Evolutionary conservation across 2,797 vertebrate species (phyloP).

Genomic region (Dendrocincla fuliginosa): DNA sequence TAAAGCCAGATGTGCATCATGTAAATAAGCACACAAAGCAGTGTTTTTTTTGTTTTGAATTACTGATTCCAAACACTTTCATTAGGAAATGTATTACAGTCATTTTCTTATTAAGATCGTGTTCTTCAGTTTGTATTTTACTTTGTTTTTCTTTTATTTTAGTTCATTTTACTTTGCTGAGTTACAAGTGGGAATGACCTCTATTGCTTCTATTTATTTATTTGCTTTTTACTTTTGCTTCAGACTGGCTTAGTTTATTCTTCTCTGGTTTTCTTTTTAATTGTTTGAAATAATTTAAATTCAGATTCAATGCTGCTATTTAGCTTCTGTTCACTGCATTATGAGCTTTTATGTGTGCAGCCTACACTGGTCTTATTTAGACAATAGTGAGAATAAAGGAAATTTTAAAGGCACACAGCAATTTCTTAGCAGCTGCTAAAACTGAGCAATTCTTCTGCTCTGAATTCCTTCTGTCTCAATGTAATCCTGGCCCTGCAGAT

Average conservation of each 20-base stretch:
- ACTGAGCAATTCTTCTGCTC: background rate
- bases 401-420: background rate
- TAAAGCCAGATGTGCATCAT: background rate
- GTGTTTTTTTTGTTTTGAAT: background rate
- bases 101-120: background rate
- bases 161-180: background rate
- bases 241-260: background rate
- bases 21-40: background rate
- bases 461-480: slow-evolving; percentile 9
- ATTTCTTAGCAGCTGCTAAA: slow-evolving; percentile 2
- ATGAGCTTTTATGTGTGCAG: background rate
- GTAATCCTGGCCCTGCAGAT: slow-evolving; percentile 4
- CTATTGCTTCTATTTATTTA: background rate
- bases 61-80: background rate
- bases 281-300: slow-evolving; percentile 8
- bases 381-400: background rate
- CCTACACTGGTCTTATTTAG: background rate
- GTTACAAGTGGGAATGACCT: background rate
- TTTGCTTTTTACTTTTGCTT: background rate
- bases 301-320: background rate
- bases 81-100: background rate
- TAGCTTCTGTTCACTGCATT: background rate
- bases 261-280: background rate
- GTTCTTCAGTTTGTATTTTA: background rate
- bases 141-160: background rate